These are phyloP conservation scores for Rhopilema esculentum DNA, from an alignment of 30 jellyfish, hydroid and myxozoan genomes.

Conservation along the genomic window DNA sequence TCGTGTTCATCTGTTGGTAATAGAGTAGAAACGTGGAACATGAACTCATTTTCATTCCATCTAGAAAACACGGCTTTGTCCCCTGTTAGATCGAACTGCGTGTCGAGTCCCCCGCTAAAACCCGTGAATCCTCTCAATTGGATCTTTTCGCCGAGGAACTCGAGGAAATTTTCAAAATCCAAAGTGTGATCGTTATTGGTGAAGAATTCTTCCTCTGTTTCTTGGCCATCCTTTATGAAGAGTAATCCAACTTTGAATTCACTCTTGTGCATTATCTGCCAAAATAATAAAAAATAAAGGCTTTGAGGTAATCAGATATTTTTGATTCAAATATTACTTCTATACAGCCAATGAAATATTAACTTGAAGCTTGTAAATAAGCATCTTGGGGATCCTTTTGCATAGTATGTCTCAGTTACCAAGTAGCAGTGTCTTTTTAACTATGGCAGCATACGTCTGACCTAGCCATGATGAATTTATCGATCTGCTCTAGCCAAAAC, in stretches of 20 bases:
- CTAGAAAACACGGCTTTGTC: slow-evolving; percentile 79
- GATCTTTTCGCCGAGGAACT: slow-evolving; percentile 84
- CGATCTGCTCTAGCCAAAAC: not conserved
- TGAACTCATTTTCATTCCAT: slow-evolving; percentile 77
- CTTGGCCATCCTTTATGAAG: slow-evolving; percentile 87
- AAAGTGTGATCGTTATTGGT: slow-evolving; percentile 80
- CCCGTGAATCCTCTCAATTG: slow-evolving; percentile 83
- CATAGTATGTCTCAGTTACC: not conserved
- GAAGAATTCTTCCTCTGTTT: slow-evolving; percentile 89
- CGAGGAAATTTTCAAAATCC: slow-evolving; percentile 85
- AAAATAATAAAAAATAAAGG: not conserved
- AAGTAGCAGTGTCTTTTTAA: not conserved
- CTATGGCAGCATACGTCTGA: not conserved
- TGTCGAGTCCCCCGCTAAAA: slow-evolving; percentile 94
- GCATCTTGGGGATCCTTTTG: not conserved
- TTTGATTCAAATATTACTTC: no score
- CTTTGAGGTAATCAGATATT: not conserved
- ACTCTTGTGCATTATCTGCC: slow-evolving; percentile 87
- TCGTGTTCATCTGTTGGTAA: slow-evolving; percentile 95
- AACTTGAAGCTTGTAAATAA: not conserved
- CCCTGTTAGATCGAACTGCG: slow-evolving; percentile 85
- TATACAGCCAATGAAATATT: not conserved
- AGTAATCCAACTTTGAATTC: slow-evolving; percentile 94
- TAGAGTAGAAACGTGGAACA: slow-evolving; percentile 97
- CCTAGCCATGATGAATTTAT: no score